Evolutionary conservation across 2,797 vertebrate genomes (phyloP).

Genomic region (Steatocranus sp.): DNA sequence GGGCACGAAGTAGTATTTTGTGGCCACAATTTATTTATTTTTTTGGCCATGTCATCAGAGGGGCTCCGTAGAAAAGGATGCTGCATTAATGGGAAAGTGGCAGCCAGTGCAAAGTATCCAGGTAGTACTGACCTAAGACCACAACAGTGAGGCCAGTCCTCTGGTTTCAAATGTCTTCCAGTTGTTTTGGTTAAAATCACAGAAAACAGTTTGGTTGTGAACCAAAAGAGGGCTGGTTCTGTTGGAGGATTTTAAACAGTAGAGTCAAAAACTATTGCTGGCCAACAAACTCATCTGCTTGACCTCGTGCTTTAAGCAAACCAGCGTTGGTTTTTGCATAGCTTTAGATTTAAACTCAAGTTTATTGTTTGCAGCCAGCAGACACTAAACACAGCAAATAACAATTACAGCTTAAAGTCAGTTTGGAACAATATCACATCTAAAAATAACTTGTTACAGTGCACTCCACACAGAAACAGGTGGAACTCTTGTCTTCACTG

Average conservation of each 20-base stretch:
- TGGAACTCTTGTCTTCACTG: background rate
- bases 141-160: background rate
- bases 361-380: background rate
- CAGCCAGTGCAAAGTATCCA: background rate
- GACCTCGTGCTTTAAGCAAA: background rate
- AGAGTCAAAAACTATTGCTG: background rate
- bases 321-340: background rate
- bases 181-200: background rate
- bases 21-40: no score
- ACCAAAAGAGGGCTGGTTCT: background rate
- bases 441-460: background rate
- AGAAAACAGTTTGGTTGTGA: background rate
- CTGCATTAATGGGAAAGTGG: background rate
- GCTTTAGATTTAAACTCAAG: background rate
- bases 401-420: background rate
- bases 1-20: no score
- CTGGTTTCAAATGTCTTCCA: background rate
- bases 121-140: background rate
- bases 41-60: no score
- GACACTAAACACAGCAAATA: background rate
- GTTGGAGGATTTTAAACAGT: background rate
- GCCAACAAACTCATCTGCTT: background rate
- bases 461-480: background rate
- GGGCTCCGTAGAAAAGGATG: no score
- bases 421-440: background rate